Base-by-base conservation (phyloP, 2,113 vertebrate species). In the Oryzias javanicus region DNA sequence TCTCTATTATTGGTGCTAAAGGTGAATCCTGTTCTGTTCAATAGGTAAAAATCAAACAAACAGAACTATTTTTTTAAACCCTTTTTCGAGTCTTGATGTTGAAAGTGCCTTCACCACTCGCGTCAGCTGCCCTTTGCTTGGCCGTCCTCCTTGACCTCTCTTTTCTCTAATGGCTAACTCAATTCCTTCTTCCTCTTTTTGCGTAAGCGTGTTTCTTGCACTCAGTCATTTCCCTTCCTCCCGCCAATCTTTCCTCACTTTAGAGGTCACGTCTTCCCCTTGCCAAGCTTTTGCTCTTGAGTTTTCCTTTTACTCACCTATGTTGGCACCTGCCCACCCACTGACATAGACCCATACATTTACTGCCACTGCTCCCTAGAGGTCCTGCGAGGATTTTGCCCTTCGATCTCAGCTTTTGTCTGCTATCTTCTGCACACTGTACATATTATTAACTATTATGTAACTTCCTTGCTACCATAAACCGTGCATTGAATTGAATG, bases 261-360 rank as follows among this genome's bases (percentile, higher is more conserved):
- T 60, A 72, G 81, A 84, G 68, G 71, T 78, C 68, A 74, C 76
- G 69, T 70, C 67, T 66, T 72, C 49, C 83, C 73, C 81, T 81
- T 78, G 79, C 83, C 78, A 84, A 70, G 69, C 78, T 61, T 79
- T 81, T 76, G 82, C 84, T 81, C 74, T 62, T 70, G 74, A 84
- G 80, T 87, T 88, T 85, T 83, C 71, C 78, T 83, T 74, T 78
- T 22, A 78, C 70, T 74, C 81, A 67, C 62, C 60, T 77, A 71
- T 72, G 55, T 35, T 52, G 54, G 65, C 70, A 65, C 27, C 72
- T 64, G 59, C 68, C 53, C 42, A 49, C 71, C 35, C 40, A 66
- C 51, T 22, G 55, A 29, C 60, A 53, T 58, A 72, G 58, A 47
- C 60, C 50, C 22, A 55, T 27, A 58, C 60, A 55, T 19, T 35